These are phyloP conservation scores for Nylanderia fulva DNA, from an alignment of 1,140 invertebrate species.

Conservation along the genomic window DNA sequence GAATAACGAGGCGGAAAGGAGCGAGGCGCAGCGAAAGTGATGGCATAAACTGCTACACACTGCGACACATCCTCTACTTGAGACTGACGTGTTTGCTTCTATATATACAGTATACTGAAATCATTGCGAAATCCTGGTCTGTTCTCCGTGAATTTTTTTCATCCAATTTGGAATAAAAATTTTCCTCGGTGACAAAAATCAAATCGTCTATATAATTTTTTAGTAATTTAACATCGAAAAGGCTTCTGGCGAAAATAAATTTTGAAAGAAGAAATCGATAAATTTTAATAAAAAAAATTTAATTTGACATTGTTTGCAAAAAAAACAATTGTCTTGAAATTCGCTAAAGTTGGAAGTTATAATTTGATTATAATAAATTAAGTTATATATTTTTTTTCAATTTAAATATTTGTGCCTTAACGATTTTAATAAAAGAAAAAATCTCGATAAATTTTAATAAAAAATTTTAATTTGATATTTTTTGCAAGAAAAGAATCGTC, in stretches of 20 bases:
- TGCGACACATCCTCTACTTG: slow-evolving; percentile 62
- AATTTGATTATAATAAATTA: too few relatives aligned
- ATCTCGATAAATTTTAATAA: not conserved
- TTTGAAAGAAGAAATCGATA: not conserved
- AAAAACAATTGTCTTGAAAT: too few relatives aligned
- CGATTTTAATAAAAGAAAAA: not conserved
- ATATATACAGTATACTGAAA: not conserved
- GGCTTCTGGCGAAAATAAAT: not conserved
- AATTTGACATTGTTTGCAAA: not conserved
- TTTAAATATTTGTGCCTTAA: too few relatives aligned
- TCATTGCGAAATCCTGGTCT: not conserved
- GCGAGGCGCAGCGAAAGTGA: slow-evolving; percentile 66
- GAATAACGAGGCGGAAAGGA: slow-evolving; percentile 51
- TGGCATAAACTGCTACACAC: slow-evolving; percentile 42
- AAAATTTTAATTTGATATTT: not conserved
- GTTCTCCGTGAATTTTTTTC: not conserved
- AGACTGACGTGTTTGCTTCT: not conserved
- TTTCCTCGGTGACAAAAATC: not conserved
- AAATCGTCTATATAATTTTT: not conserved
- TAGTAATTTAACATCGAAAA: not conserved
- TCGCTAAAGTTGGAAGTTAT: too few relatives aligned
- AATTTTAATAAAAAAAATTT: not conserved
- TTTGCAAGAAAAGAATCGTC: too few relatives aligned
- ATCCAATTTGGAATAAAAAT: not conserved
- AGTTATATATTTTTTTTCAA: too few relatives aligned